Evolutionary conservation across 1,140 invertebrate species (phyloP).

Genomic region (Bombus turneri): DNA sequence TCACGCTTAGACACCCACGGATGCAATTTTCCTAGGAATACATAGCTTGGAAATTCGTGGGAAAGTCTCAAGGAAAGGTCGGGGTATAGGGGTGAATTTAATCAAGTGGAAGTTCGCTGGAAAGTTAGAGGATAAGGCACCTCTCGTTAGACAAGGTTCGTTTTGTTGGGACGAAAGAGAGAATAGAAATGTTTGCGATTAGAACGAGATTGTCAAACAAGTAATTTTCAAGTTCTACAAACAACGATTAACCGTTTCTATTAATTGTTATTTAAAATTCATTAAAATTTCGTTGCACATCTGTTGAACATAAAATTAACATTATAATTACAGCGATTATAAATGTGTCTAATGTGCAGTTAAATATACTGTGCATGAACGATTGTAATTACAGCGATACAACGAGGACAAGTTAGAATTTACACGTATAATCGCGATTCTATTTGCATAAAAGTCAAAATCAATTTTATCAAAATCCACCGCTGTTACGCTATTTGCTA

Average conservation of each 20-base stretch:
- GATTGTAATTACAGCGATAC: no score
- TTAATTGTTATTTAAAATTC: background rate
- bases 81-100: constrained; percentile 1
- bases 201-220: background rate
- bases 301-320: no score
- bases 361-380: no score
- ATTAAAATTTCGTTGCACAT: no score
- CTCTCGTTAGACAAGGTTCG: background rate
- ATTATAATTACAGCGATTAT: no score
- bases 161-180: background rate
- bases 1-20: background rate
- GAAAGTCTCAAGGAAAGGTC: background rate
- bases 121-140: background rate
- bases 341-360: no score
- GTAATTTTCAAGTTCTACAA: background rate
- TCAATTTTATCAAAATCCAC: no score
- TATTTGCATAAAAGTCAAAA: no score
- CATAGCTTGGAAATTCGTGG: constrained; percentile 5
- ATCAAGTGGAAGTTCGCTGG: background rate
- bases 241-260: background rate
- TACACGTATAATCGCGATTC: no score
- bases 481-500: no score
- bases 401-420: no score
- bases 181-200: background rate
- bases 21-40: background rate